Base-by-base conservation (phyloP, 2,888 invertebrate genomes). In the Drosophila helvetica region DNA sequence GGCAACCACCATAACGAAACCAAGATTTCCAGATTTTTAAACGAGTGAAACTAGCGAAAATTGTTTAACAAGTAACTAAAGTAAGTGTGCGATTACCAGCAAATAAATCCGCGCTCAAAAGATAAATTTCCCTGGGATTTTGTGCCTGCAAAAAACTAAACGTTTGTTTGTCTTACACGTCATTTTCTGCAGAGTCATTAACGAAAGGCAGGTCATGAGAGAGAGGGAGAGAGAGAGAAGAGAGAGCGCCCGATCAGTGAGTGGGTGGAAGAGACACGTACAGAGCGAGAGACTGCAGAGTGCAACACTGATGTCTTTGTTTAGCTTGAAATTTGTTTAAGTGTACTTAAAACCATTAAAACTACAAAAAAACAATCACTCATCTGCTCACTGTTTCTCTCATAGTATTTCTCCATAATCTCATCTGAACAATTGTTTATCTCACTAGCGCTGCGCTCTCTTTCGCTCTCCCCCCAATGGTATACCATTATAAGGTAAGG, bases 41-140 rank as follows among this genome's bases (percentile, higher is more conserved):
- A 71, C 81, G 69, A 86, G 83, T 83, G 84, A 86, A 83, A 83
- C 87, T 86, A 79, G 83, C 82, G 69, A 84, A 83, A 86, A 83
- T 84, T 84, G 79, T 79, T 79, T 64, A 74, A 80, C 86, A 83
- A 80, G 66, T 75, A 67, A 86, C 80, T 67, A 77, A 73, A 74
- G 73, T 73, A 73, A 73, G 73, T 73, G 74, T 58, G 69, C 45
- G 50, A 69, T 60, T 60, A 69, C 48, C 48, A 51, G 50, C 22
- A 15, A 54, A 38, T 51, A 55, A 69, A 60, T 43, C 53, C 54
- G 70, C 61, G 53, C 60, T 69, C 38, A 60, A 64, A 56, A 43
- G 43, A 53, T 56, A 59, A 48, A 58, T 64, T 68, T 38, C 43
- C 51, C 53, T 66, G 57, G 56, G 65, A 72, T 72, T 74, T 74